Evolutionary conservation across 53 echinoderm and acorn worm species (phyloP), one percentile per base, ranked within the genome.

Genomic region (Apostichopus leukothele): DNA sequence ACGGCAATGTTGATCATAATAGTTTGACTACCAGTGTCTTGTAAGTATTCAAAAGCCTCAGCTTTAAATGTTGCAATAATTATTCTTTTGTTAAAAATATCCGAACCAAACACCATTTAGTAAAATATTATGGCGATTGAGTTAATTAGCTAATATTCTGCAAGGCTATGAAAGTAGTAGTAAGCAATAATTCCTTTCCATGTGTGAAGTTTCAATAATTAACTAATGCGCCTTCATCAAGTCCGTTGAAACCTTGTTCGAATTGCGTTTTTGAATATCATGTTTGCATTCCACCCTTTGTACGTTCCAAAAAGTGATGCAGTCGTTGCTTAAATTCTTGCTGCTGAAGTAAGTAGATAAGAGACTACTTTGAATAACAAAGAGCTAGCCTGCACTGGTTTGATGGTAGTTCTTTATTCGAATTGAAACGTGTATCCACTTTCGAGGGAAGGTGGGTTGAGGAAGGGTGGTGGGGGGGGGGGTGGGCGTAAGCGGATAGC

Each of bases 1-100:
- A 71, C 71, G 3, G n/a, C 20, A 71, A n/a, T n/a, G 71, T 13
- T 71, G 18, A 71, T n/a, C 20, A 71, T 71, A 18, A 16, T 71
- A 71, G 71, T 16, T 13, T 19, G 71, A 19, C 71, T 71, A n/a
- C 71, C 6, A 18, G 71, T 71, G n/a, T 71, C 71, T 71, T 71
- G 5, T 11, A 7, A 63, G 11, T 11, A 63, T 63, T 63, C 3
- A n/a, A 71, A 71, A 71, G 71, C 71, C n/a, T 71, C 71, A 71
- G 71, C 71, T 71, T 71, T 71, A 18, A 71, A 18, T 71, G 71
- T 71, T 71, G 71, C 71, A 71, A 71, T 71, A 71, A 71, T 71
- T 71, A 71, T n/a, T 71, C 18, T 71, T 71, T 71, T 71, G 20
- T 18, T 6, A 71, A 71, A 71, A 71, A 71, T 13, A 19, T 16